Base-by-base conservation (phyloP, 2,888 invertebrate species). In the Harpalus rufipes region DNA sequence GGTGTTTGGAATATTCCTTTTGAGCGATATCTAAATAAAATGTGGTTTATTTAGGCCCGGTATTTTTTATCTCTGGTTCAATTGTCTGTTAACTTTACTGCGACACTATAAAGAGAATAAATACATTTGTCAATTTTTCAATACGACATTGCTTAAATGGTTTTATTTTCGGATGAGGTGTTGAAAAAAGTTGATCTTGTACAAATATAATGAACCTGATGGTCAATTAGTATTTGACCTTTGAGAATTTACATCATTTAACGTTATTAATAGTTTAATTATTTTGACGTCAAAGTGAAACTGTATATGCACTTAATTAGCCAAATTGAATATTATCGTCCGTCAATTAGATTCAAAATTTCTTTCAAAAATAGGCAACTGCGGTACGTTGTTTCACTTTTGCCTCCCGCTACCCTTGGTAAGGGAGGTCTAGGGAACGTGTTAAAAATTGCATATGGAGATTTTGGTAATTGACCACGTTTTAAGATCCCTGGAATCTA, bases 201-300 rank as follows among this genome's bases (percentile, higher is more conserved):
- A n/a, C 8, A 68, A 44, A 74, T 16, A 12, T 74, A 44, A 74
- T 74, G 72, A 74, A 74, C 44, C 72, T 74, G 72, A 39, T 44
- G 72, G 72, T 74, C 51, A 74, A 74, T 74, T 74, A 74, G 41
- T 74, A 74, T 10, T 74, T 74, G 44, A 74, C 72, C 72, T 74
- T 44, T 44, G 41, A 16, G 18, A 74, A 74, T 74, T 44, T 74
- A 74, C 72, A 41, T 74, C 72, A 18, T 74, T 68, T 74, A 74
- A 74, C 51, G 18, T 74, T 74, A 74, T 74, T 74, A 74, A 74
- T 18, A 44, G 41, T 44, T 74, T 74, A 44, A 74, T 74, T 41
- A 74, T 44, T 74, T 41, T 74, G 72, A 74, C 72, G 72, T 74
- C 72, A 74, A 6, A 32, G 32, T 68, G 63, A 63, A 68, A 41